Conservation (phyloP, 2,113 vertebrate species). For the Spermophilus dauricus region DNA sequence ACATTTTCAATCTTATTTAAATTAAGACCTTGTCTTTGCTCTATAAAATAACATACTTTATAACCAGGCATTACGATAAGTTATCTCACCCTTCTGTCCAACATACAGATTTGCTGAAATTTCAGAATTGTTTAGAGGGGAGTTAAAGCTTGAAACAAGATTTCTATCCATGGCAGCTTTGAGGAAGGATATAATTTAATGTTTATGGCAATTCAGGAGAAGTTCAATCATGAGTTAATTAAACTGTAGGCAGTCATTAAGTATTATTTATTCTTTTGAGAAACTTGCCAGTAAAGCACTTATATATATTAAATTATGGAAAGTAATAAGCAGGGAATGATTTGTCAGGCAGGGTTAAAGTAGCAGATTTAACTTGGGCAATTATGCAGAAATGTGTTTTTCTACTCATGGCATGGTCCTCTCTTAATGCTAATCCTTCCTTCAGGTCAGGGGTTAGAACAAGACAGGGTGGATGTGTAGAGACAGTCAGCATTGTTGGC, state of each 20-base stretch:
- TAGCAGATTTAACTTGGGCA: conserved; percentile 77
- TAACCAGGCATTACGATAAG: background rate
- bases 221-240: conserved; percentile 88
- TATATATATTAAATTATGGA: conserved; percentile 84
- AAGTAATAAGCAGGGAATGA: conserved; percentile 84
- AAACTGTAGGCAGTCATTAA: conserved; percentile 86
- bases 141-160: conserved; percentile 66
- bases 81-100: conserved; percentile 5
- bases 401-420: conserved; percentile 70
- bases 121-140: conserved; percentile 65
- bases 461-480: background rate
- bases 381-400: conserved; percentile 70
- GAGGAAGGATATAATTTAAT: conserved; percentile 73
- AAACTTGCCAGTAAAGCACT: conserved; percentile 86
- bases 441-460: background rate
- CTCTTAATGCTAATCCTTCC: conserved; percentile 1
- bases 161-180: conserved; percentile 77
- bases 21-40: conserved; percentile 56
- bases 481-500: background rate
- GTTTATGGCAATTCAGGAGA: conserved; percentile 81
- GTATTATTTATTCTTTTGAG: conserved; percentile 85
- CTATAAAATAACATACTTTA: conserved; percentile 36
- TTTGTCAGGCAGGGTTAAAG: conserved; percentile 76
- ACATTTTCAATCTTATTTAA: conserved; percentile 37
- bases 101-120: background rate